Evolutionary conservation across 2,797 vertebrate species (phyloP).

Genomic region (Tadarida brasiliensis): DNA sequence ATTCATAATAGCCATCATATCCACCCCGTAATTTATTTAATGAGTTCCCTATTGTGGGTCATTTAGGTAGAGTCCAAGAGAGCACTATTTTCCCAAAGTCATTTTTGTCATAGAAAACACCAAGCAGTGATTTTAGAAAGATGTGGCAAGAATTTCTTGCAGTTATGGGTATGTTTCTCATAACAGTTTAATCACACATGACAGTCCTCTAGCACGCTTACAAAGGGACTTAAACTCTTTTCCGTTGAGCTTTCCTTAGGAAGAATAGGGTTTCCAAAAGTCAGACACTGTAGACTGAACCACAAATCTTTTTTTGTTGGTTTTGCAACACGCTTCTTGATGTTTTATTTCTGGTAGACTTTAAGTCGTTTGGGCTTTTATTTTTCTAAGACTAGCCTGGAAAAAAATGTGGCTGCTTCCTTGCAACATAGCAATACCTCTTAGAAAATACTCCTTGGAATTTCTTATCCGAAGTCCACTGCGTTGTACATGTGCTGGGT

Average conservation of each 20-base stretch:
- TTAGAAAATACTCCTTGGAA: not conserved
- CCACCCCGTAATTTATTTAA: slow-evolving; percentile 58
- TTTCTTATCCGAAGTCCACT: not conserved
- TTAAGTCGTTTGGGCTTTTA: slow-evolving; percentile 19
- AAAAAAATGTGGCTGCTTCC: not conserved
- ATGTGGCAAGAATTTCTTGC: not conserved
- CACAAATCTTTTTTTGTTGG: not conserved
- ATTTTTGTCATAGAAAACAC: not conserved
- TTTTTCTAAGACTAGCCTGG: not conserved
- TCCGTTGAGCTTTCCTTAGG: slow-evolving; percentile 2
- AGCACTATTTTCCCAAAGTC: not conserved
- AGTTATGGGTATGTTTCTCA: slow-evolving; percentile 15
- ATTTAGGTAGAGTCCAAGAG: slow-evolving; percentile 43
- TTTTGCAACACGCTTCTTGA: not conserved
- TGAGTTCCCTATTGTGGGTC: slow-evolving; percentile 9
- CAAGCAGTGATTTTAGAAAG: slow-evolving; percentile 42
- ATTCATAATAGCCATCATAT: slow-evolving; percentile 32
- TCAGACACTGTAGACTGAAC: not conserved
- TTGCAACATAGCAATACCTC: not conserved
- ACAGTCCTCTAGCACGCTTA: not conserved
- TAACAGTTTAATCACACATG: slow-evolving; percentile 32
- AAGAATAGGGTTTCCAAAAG: slow-evolving; percentile 6
- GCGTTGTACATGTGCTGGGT: not conserved
- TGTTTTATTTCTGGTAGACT: slow-evolving; percentile 39
- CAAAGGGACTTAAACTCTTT: not conserved